Percentiles rank a stretch among this genome's conserved stretches.
Evolutionary conservation across 2,113 vertebrate genomes (phyloP).

Genomic region (Ancistrus triradiatus): DNA sequence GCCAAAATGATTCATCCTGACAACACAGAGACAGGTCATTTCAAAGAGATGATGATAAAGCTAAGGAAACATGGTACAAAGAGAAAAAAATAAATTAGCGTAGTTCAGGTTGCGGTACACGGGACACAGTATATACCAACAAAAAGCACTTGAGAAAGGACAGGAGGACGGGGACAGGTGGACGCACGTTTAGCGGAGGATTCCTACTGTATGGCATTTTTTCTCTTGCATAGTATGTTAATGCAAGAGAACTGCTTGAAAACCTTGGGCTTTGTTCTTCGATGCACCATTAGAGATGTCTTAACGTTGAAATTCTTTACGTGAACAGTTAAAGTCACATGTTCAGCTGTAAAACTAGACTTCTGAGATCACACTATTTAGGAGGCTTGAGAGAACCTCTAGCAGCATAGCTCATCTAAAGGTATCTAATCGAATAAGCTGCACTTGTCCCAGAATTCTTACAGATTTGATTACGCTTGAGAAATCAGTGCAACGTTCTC

Average conservation of each 20-base stretch:
- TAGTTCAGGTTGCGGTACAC: constrained; percentile 37
- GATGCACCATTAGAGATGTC: too few species aligned
- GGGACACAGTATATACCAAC: constrained; percentile 48
- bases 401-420: neutral
- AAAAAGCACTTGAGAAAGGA: constrained; percentile 45
- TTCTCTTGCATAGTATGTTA: too few species aligned
- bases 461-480: constrained; percentile 31
- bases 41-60: too few species aligned
- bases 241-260: too few species aligned
- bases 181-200: constrained; percentile 18
- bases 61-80: too few species aligned
- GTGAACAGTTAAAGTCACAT: too few species aligned
- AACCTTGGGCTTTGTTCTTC: too few species aligned
- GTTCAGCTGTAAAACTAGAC: too few species aligned
- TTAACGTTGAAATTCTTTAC: too few species aligned
- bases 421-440: neutral
- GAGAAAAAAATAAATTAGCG: constrained; percentile 49
- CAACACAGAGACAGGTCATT: constrained; percentile 24
- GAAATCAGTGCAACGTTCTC: constrained; percentile 71
- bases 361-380: too few species aligned
- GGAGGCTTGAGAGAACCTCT: neutral
- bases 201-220: too few species aligned
- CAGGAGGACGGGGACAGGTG: constrained; percentile 2
- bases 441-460: neutral
- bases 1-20: constrained; percentile 28